These are phyloP conservation scores for Melieria crassipennis DNA, from an alignment of 2,888 invertebrate species.

Conservation along the genomic window DNA sequence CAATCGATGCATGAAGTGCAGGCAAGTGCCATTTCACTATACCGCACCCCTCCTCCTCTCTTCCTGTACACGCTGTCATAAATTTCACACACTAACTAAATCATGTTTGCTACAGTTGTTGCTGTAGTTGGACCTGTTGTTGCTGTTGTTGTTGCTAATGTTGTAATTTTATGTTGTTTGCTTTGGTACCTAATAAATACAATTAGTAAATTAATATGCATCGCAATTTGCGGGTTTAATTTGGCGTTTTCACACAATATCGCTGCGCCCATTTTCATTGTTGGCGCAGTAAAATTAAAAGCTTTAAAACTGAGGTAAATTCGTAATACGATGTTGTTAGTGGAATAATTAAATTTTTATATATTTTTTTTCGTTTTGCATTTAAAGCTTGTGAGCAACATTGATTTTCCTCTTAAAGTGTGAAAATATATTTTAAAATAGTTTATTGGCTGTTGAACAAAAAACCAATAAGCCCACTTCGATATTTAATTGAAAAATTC, in stretches of 20 bases:
- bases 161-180: neutral
- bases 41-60: neutral
- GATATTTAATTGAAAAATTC: too few relatives aligned
- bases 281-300: too few relatives aligned
- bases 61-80: neutral
- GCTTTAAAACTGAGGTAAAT: too few relatives aligned
- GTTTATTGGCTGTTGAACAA: too few relatives aligned
- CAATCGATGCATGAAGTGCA: conserved; percentile 21
- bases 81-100: neutral
- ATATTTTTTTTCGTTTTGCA: too few relatives aligned
- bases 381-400: too few relatives aligned
- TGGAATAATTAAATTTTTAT: too few relatives aligned
- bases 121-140: neutral
- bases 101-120: neutral
- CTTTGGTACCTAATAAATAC: neutral
- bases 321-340: too few relatives aligned
- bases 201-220: conserved; percentile 27
- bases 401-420: too few relatives aligned
- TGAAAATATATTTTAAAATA: too few relatives aligned
- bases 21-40: conserved; percentile 14
- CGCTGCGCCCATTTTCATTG: too few relatives aligned
- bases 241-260: neutral
- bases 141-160: neutral
- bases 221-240: neutral
- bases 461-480: too few relatives aligned